Evolutionary conservation across 2,797 vertebrate genomes (phyloP), one percentile per base, ranked within the genome.

Genomic region (Dipus sagitta): DNA sequence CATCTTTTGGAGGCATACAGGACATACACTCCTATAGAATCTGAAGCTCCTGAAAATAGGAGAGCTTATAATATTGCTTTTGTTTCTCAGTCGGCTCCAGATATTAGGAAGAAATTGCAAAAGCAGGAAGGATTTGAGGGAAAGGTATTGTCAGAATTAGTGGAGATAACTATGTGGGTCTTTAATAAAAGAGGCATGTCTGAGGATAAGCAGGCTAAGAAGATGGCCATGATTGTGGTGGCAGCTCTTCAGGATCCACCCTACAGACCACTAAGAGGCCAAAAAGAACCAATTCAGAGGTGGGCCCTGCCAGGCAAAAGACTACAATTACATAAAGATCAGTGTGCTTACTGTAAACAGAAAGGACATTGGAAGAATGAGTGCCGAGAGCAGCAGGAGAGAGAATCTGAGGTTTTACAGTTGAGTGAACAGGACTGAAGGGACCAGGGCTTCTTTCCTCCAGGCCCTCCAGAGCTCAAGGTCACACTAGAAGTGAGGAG

Each of bases 91-190:
- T 62, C 58, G 13, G 23, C 23, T 13, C 74, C 7, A 9, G 58
- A 26, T 14, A 80, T 80, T 14, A 62, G 78, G 23, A 62, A 14
- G 3, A 62, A 80, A 24, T 34, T 62, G 8, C n/a, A 79, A 14
- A 34, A 26, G 26, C 32, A 34, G 21, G 21, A 79, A 28, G 12
- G 13, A 34, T 62, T 30, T 60, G 12, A 60, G 26, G n/a, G 21
- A 7, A 21, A 15, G 11, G 21, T 28, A 0, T 13, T 34, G 1
- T 8, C 20, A 3, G n/a, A 47, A 15, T 14, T 79, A 8, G 4
- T 62, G 10, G 58, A 62, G 12, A 3, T 58, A 23, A 30, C 52
- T 2, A 5, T 34, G 8, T 14, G 1, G 1, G 5, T 30, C 26
- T 52, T 52, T 52, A 28, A 26, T 28, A 15, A 26, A 7, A 47